These are phyloP conservation scores for Gadus macrocephalus DNA, from an alignment of 2,113 vertebrate genomes.

Conservation along the genomic window DNA sequence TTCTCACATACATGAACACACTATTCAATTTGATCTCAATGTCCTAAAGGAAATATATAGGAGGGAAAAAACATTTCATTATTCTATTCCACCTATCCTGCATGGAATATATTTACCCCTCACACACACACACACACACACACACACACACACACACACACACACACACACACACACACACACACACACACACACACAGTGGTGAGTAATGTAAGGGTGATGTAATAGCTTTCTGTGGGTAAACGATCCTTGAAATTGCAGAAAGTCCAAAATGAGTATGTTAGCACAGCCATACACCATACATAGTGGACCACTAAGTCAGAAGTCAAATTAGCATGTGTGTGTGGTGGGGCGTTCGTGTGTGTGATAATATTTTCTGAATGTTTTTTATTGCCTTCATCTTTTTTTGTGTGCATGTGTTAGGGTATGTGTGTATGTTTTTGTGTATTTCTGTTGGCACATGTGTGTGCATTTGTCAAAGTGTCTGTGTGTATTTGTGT, in stretches of 20 bases:
- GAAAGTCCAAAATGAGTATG: slow-evolving; percentile 60
- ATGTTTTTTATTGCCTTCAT: too few relatives aligned
- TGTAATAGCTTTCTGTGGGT: slow-evolving; percentile 62
- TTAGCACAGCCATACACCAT: slow-evolving; percentile 56
- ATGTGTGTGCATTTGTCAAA: not conserved
- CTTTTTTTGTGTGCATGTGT: too few relatives aligned
- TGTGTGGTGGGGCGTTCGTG: not conserved
- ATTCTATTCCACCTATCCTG: too few relatives aligned
- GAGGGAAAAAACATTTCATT: too few relatives aligned
- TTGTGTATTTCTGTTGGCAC: too few relatives aligned
- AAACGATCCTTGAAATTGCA: slow-evolving; percentile 79
- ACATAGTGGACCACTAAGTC: slow-evolving; percentile 47
- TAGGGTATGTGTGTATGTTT: too few relatives aligned
- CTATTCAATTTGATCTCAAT: too few relatives aligned
- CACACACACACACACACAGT: slow-evolving; percentile 26
- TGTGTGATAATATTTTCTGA: not conserved
- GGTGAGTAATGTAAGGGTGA: slow-evolving; percentile 65
- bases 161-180: not conserved
- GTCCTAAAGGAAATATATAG: too few relatives aligned
- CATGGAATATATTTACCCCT: not conserved
- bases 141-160: not conserved
- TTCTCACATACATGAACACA: too few relatives aligned
- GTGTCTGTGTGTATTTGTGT: not conserved
- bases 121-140: slow-evolving; percentile 5
- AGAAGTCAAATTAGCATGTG: slow-evolving; percentile 36